These are phyloP conservation scores for Phrynocephalus vlangalii DNA, from an alignment of 2,797 vertebrate genomes.

Conservation along the genomic window DNA sequence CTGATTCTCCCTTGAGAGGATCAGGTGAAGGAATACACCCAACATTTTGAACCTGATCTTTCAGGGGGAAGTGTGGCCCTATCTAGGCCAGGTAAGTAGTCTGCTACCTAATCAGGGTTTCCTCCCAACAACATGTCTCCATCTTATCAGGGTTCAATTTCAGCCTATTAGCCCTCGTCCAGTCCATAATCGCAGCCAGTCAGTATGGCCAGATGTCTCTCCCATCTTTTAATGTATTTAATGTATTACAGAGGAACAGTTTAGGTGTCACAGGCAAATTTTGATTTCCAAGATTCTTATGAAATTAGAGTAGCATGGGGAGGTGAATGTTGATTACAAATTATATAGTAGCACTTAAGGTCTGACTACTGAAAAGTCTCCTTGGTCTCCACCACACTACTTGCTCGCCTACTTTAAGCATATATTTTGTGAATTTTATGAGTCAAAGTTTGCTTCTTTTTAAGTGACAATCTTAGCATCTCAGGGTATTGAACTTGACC, in stretches of 20 bases:
- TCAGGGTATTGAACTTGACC: background rate
- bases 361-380: background rate
- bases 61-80: no score
- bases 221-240: no score
- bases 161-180: no score
- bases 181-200: no score
- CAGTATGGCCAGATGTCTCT: no score
- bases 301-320: background rate
- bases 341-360: background rate
- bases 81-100: no score
- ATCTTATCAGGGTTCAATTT: no score
- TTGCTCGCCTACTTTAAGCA: background rate
- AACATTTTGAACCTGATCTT: no score
- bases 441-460: background rate
- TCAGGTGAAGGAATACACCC: no score
- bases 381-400: background rate
- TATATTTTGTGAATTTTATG: background rate
- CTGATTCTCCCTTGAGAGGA: no score
- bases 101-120: no score
- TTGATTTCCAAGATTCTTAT: background rate
- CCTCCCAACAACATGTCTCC: no score
- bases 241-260: background rate
- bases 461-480: background rate
- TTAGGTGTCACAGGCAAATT: background rate
- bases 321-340: background rate